A percentile compares a stretch with the other conserved stretches of the same genome.
These are phyloP conservation scores for Xestobium rufovillosum DNA, from an alignment of 2,888 invertebrate genomes.

Conservation along the genomic window DNA sequence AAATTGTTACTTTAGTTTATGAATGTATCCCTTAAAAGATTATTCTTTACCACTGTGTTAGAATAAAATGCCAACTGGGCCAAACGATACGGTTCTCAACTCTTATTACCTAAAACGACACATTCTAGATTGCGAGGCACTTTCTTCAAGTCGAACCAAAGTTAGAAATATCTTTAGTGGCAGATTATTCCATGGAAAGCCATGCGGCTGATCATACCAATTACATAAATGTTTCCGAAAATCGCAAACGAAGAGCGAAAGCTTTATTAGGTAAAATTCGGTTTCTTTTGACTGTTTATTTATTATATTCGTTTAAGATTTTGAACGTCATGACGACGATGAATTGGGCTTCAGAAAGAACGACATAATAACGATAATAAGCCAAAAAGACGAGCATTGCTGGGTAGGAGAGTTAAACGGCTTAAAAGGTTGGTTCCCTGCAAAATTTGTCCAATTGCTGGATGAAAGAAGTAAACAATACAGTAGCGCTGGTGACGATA, in stretches of 20 bases:
- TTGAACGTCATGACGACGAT: conserved; percentile 96
- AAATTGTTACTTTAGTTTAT: too few relatives aligned
- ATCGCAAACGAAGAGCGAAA: conserved; percentile 84
- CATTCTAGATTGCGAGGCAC: conserved; percentile 68
- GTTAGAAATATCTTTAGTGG: conserved; percentile 71
- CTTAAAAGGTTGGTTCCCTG: conserved; percentile 92
- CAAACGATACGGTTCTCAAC: neutral
- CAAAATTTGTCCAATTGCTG: conserved; percentile 89
- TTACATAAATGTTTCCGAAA: conserved; percentile 87
- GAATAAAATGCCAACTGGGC: too few relatives aligned
- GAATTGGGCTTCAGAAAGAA: conserved; percentile 97
- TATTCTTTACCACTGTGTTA: too few relatives aligned
- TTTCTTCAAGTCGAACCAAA: conserved; percentile 91
- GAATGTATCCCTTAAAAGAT: too few relatives aligned
- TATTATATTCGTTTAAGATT: conserved; percentile 53
- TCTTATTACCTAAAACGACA: conserved; percentile 6
- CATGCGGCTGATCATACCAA: conserved; percentile 91
- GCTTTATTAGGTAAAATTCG: conserved; percentile 63
- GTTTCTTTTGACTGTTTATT: neutral
- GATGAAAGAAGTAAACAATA: conserved; percentile 93
- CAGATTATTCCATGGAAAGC: conserved; percentile 94
- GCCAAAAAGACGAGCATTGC: conserved; percentile 96
- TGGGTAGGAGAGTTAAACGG: conserved; percentile 98
- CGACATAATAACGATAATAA: conserved; percentile 95
- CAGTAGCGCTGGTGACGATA: conserved; percentile 92